These are phyloP conservation scores for Harmothoe impar DNA, from an alignment of 2,888 invertebrate species.

Conservation along the genomic window DNA sequence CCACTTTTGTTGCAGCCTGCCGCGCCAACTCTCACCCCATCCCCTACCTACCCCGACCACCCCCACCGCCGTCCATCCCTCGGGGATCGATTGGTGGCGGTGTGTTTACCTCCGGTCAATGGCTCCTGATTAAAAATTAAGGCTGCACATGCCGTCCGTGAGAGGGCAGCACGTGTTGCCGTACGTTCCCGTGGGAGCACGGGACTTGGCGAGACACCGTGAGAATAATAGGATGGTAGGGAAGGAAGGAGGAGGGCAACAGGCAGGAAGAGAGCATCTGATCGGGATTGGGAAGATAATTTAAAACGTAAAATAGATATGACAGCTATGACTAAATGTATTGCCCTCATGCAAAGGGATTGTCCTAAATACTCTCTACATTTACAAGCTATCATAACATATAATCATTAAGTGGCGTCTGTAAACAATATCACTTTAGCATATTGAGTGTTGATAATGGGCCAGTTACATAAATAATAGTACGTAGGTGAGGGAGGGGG, in stretches of 20 bases:
- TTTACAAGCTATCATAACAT: too few relatives aligned
- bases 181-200: conserved; percentile 18
- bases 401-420: too few relatives aligned
- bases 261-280: background rate
- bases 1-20: background rate
- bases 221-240: background rate
- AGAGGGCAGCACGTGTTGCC: conserved; percentile 31
- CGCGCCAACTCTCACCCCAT: background rate
- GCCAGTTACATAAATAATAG: too few relatives aligned
- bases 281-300: too few relatives aligned
- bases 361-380: too few relatives aligned
- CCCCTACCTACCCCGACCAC: background rate
- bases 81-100: background rate
- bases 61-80: background rate
- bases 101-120: conserved; percentile 36
- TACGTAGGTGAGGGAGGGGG: too few relatives aligned
- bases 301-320: too few relatives aligned
- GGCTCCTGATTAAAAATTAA: conserved; percentile 31
- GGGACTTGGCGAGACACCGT: conserved; percentile 33
- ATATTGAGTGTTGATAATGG: too few relatives aligned
- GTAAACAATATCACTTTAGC: too few relatives aligned
- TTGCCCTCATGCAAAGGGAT: too few relatives aligned
- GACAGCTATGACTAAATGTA: too few relatives aligned
- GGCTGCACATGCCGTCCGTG: conserved; percentile 8
- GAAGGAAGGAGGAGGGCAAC: background rate